Percentiles rank a stretch among this genome's conserved stretches.
Conservation (phyloP, 2,797 vertebrate genomes). For the Atherinosoma microstoma region DNA sequence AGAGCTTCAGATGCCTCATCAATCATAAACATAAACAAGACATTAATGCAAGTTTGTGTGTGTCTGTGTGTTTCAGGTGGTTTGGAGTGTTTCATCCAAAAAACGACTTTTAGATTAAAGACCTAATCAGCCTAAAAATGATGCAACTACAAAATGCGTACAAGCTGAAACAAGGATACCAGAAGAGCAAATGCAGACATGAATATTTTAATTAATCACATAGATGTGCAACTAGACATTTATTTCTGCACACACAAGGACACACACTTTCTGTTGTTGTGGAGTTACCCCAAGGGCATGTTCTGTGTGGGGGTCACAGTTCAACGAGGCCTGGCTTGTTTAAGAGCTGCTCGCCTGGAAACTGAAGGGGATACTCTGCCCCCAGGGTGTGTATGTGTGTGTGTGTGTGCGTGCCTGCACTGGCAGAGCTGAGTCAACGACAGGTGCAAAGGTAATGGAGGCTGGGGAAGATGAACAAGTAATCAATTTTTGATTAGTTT, state of each 20-base stretch:
- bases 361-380: slow-evolving; percentile 64
- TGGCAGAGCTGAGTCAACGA: slow-evolving; percentile 67
- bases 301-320: slow-evolving; percentile 78
- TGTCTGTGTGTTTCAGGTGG: slow-evolving; percentile 26
- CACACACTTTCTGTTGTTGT: slow-evolving; percentile 62
- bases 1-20: slow-evolving; percentile 68
- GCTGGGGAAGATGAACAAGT: slow-evolving; percentile 57
- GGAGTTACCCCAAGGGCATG: slow-evolving; percentile 79
- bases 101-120: slow-evolving; percentile 53
- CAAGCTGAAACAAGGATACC: slow-evolving; percentile 8
- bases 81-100: slow-evolving; percentile 46
- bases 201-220: slow-evolving; percentile 54
- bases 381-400: slow-evolving; percentile 51
- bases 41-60: slow-evolving; percentile 66
- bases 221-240: slow-evolving; percentile 29
- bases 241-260: slow-evolving; percentile 33
- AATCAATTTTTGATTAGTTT: slow-evolving; percentile 75
- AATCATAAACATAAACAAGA: slow-evolving; percentile 82
- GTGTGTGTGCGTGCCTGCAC: neutral
- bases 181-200: slow-evolving; percentile 29
- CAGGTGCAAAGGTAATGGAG: slow-evolving; percentile 73
- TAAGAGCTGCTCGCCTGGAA: slow-evolving; percentile 75
- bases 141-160: slow-evolving; percentile 20
- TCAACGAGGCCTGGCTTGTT: slow-evolving; percentile 77
- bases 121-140: slow-evolving; percentile 44